Evolutionary conservation across 2,797 vertebrate species (phyloP).

Genomic region (Phrynocephalus forsythii): DNA sequence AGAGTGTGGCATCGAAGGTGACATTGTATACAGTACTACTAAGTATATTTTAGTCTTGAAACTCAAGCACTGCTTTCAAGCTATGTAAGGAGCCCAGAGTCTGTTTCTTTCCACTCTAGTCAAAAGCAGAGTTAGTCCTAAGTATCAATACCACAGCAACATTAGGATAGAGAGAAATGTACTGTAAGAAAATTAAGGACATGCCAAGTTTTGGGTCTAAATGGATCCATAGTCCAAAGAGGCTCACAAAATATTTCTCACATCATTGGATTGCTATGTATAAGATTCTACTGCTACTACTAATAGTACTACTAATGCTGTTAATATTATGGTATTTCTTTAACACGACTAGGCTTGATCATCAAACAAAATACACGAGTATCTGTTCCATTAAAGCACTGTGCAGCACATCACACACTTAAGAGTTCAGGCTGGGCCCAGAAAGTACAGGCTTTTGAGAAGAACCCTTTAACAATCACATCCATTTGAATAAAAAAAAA

Average conservation of each 20-base stretch:
- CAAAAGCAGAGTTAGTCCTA: slow-evolving; percentile 43
- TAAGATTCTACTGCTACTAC: no score
- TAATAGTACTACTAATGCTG: no score
- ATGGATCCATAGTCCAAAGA: background rate
- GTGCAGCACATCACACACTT: background rate
- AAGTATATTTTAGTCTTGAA: slow-evolving; percentile 67
- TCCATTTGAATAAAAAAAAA: background rate
- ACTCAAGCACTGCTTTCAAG: slow-evolving; percentile 62
- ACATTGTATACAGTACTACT: slow-evolving; percentile 66
- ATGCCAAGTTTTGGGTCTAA: background rate
- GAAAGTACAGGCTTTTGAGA: background rate
- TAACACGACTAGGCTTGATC: background rate
- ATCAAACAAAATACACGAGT: background rate
- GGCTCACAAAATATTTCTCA: background rate
- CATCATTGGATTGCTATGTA: background rate
- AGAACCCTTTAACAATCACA: background rate
- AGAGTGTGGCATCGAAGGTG: slow-evolving; percentile 65
- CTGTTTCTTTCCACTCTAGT: slow-evolving; percentile 51
- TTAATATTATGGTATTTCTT: background rate
- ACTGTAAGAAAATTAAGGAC: slow-evolving; percentile 44
- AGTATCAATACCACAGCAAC: slow-evolving; percentile 16
- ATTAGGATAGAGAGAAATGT: slow-evolving; percentile 56
- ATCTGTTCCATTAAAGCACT: background rate
- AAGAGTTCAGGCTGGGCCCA: background rate
- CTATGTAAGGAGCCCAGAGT: slow-evolving; percentile 45